Percentiles rank a stretch among this genome's conserved stretches.
Conservation (phyloP, 2,113 vertebrate species). For the Oxyura jamaicensis region DNA sequence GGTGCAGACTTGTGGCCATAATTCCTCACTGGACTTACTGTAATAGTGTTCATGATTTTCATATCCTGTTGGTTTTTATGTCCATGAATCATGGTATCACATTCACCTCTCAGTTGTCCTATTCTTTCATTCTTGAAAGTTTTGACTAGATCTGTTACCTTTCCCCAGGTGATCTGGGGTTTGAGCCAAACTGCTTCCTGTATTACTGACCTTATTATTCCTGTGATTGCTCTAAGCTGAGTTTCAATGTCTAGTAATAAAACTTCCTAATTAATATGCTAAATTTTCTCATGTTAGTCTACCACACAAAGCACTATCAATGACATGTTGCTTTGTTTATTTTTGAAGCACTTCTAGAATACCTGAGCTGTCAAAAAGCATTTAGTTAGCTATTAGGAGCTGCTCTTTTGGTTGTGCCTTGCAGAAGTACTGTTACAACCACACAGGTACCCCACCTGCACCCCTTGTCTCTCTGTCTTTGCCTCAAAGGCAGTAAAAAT, state of each 20-base stretch:
- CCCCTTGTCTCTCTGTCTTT: not conserved
- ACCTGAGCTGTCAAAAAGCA: not conserved
- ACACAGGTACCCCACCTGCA: not conserved
- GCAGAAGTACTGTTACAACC: not conserved
- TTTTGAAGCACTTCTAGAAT: not conserved
- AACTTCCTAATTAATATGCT: not conserved
- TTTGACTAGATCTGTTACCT: not conserved
- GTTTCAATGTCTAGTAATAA: not conserved
- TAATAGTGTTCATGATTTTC: not conserved
- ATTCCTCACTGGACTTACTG: not conserved
- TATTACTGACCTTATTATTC: not conserved
- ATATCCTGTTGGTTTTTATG: not conserved
- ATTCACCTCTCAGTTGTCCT: not conserved
- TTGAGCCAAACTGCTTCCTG: not conserved
- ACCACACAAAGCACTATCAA: not conserved
- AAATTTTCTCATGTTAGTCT: not conserved
- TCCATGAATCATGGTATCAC: not conserved
- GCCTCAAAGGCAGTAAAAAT: not conserved
- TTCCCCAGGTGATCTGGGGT: not conserved
- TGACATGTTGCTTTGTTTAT: not conserved
- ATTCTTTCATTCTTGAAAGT: not conserved
- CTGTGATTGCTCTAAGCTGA: not conserved
- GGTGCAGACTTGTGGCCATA: not conserved
- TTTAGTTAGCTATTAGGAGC: not conserved
- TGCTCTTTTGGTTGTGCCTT: not conserved